Conservation (phyloP, 2,113 vertebrate genomes). For the Lynx canadensis region DNA sequence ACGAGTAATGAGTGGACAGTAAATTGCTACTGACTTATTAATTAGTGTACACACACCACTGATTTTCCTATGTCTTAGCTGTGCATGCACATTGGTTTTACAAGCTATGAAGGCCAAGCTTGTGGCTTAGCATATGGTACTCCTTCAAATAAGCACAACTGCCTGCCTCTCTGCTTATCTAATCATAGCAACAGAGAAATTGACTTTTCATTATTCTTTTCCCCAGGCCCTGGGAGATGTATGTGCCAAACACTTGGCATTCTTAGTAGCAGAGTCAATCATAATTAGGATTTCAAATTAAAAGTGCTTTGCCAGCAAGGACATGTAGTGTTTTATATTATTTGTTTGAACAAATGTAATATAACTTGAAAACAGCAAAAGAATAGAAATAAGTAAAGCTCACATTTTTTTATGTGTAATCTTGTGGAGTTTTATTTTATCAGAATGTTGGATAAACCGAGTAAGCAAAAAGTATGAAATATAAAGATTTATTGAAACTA, state of each 20-base stretch:
- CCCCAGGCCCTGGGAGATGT: background rate
- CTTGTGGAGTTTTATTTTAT: background rate
- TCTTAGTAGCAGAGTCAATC: slow-evolving; percentile 61
- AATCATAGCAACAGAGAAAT: slow-evolving; percentile 44
- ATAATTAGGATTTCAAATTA: slow-evolving; percentile 69
- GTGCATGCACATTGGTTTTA: background rate
- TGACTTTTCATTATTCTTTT: slow-evolving; percentile 54
- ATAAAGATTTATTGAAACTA: background rate
- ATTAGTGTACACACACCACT: background rate
- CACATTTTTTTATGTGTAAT: background rate
- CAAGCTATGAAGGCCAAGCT: background rate
- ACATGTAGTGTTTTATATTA: slow-evolving; percentile 38
- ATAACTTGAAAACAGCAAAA: slow-evolving; percentile 21
- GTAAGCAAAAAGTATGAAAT: background rate
- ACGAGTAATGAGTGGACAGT: background rate
- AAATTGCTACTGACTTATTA: slow-evolving; percentile 6
- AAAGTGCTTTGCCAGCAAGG: slow-evolving; percentile 34
- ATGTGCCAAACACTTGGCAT: slow-evolving; percentile 34
- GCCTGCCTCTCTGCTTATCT: slow-evolving; percentile 56
- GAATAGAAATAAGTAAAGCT: slow-evolving; percentile 5
- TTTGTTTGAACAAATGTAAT: slow-evolving; percentile 48
- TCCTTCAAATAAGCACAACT: slow-evolving; percentile 21
- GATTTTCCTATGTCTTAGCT: background rate
- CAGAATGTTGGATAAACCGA: background rate
- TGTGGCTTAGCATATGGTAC: slow-evolving; percentile 33